Percentiles rank a stretch among this genome's conserved stretches.
phyloP scores from a whole-genome alignment of 1,140 invertebrate species.

The Caenorhabditis latens region DNA sequence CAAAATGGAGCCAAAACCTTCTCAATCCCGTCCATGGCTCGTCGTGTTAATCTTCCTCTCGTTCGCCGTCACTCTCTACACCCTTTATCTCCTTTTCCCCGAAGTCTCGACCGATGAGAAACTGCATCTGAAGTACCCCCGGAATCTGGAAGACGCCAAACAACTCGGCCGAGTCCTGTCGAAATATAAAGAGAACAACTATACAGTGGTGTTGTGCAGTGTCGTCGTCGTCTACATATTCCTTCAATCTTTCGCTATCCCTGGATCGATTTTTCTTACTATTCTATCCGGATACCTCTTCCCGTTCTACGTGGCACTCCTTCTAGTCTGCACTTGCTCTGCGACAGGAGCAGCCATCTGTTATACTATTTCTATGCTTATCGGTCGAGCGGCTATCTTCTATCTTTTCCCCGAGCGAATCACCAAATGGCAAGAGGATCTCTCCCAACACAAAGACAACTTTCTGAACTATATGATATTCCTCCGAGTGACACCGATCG shows the following conservation, averaged over 20 bases:
- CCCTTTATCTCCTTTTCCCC: conserved; percentile 59
- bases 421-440: conserved; percentile 86
- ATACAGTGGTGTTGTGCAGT: conserved; percentile 89
- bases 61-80: conserved; percentile 11
- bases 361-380: conserved; percentile 90
- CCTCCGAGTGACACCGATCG: conserved; percentile 93
- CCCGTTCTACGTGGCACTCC: conserved; percentile 89
- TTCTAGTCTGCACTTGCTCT: conserved; percentile 94
- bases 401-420: conserved; percentile 91
- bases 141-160: conserved; percentile 95
- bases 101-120: conserved; percentile 82
- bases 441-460: conserved; percentile 88
- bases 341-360: conserved; percentile 94
- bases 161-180: conserved; percentile 90
- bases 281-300: conserved; percentile 97
- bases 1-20: neutral
- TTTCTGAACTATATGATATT: conserved; percentile 97
- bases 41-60: conserved; percentile 24
- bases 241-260: conserved; percentile 99
- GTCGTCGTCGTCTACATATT: conserved; percentile 95
- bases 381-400: conserved; percentile 87
- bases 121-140: conserved; percentile 89
- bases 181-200: conserved; percentile 94
- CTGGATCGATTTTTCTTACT: conserved; percentile 96
- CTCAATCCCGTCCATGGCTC: neutral